phyloP scores from a whole-genome alignment of 1,140 invertebrate genomes.

The Diabrotica undecimpunctata region DNA sequence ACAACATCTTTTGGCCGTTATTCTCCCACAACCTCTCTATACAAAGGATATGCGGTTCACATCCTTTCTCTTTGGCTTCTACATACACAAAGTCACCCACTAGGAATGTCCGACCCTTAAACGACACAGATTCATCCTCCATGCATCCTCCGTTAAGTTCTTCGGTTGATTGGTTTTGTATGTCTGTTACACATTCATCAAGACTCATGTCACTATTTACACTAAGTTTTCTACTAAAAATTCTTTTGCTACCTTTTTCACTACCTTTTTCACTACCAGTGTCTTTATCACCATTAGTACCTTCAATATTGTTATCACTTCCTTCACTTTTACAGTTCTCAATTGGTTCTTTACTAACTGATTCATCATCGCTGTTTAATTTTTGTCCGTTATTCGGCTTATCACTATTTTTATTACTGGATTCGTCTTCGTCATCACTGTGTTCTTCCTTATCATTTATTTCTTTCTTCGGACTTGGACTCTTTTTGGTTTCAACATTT shows the following conservation, averaged over 20 bases:
- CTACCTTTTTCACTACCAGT: background rate
- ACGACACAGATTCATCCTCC: slow-evolving; percentile 57
- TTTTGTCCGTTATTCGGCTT: background rate
- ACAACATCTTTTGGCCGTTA: slow-evolving; percentile 79
- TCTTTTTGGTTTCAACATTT: background rate
- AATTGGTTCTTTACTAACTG: background rate
- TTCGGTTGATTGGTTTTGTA: background rate
- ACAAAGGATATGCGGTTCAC: slow-evolving; percentile 79
- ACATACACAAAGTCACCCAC: slow-evolving; percentile 91
- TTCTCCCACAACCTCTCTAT: slow-evolving; percentile 88
- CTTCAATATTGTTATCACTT: background rate
- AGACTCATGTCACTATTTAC: background rate
- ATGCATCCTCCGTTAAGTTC: background rate
- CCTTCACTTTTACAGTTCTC: background rate
- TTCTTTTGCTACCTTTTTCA: background rate
- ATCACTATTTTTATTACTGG: background rate
- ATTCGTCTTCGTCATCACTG: background rate
- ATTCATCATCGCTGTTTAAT: background rate
- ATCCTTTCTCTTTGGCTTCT: slow-evolving; percentile 70
- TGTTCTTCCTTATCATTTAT: background rate
- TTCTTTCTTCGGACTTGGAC: background rate
- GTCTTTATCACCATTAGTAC: background rate
- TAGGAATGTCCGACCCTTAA: slow-evolving; percentile 70
- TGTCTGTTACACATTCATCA: background rate
- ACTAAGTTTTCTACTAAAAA: background rate